These are phyloP conservation scores for Orthosia incerta DNA, from an alignment of 2,888 invertebrate species.

Conservation along the genomic window DNA sequence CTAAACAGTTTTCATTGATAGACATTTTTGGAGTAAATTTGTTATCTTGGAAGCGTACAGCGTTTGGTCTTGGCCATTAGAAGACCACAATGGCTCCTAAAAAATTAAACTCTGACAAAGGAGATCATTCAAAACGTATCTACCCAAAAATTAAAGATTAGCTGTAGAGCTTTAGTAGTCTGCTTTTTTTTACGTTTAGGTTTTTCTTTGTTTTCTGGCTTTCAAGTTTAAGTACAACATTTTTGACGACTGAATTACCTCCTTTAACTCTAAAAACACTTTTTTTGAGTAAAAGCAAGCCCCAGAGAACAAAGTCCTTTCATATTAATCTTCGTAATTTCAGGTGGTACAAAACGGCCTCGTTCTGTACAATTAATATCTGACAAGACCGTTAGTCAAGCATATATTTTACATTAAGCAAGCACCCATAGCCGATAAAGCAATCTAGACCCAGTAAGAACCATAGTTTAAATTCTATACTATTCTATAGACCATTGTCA, in stretches of 20 bases:
- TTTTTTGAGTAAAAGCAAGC: no score
- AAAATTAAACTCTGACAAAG: not conserved
- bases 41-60: not conserved
- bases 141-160: no score
- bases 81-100: not conserved
- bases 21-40: not conserved
- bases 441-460: slow-evolving; percentile 38
- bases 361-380: slow-evolving; percentile 46
- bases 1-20: slow-evolving; percentile 26
- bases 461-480: slow-evolving; percentile 50
- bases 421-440: slow-evolving; percentile 55
- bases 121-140: no score
- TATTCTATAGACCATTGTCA: slow-evolving; percentile 65
- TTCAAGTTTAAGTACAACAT: no score
- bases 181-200: not conserved
- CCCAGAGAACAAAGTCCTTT: not conserved
- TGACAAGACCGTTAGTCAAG: slow-evolving; percentile 45
- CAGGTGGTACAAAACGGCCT: slow-evolving; percentile 15
- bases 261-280: no score
- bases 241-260: no score
- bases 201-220: no score
- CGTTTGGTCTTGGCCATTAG: not conserved
- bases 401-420: slow-evolving; percentile 46
- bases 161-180: no score
- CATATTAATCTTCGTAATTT: slow-evolving; percentile 8